phyloP scores from a whole-genome alignment of 2,113 vertebrate genomes.

The Tachycineta bicolor region DNA sequence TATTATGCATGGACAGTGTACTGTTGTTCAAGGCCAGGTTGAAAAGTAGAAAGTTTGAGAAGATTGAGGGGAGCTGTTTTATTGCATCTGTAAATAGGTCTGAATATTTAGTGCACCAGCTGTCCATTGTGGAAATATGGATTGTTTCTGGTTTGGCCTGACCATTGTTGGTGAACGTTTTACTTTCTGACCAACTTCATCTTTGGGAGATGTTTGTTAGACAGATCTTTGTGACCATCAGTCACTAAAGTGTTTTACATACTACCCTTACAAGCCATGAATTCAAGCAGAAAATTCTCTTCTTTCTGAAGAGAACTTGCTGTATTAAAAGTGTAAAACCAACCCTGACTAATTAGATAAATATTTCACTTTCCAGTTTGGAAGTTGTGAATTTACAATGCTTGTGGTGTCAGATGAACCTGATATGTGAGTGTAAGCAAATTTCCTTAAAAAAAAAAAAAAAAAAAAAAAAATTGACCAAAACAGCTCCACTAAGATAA shows the following conservation, averaged over 20 bases:
- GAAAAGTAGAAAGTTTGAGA: not conserved
- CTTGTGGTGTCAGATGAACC: not conserved
- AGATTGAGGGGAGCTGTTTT: not conserved
- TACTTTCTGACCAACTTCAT: not conserved
- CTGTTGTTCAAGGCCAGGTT: not conserved
- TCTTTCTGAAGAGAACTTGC: not conserved
- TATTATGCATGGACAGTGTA: not conserved
- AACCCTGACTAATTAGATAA: not conserved
- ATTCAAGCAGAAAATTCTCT: not conserved
- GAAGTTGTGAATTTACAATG: not conserved
- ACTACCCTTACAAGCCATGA: not conserved
- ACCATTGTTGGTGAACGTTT: not conserved
- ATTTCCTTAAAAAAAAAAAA: not conserved
- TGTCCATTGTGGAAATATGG: not conserved
- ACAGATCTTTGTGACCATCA: not conserved
- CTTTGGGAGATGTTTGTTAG: not conserved
- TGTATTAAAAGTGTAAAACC: not conserved
- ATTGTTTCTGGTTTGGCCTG: not conserved
- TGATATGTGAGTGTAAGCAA: not conserved
- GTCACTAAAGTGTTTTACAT: not conserved
- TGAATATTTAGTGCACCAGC: not conserved
- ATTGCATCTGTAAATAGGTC: not conserved
- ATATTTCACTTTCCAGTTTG: not conserved
- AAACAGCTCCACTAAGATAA: not conserved
- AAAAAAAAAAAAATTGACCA: not conserved